These are phyloP conservation scores for Saccostrea echinata DNA, from an alignment of 1,140 invertebrate genomes.

Conservation along the genomic window DNA sequence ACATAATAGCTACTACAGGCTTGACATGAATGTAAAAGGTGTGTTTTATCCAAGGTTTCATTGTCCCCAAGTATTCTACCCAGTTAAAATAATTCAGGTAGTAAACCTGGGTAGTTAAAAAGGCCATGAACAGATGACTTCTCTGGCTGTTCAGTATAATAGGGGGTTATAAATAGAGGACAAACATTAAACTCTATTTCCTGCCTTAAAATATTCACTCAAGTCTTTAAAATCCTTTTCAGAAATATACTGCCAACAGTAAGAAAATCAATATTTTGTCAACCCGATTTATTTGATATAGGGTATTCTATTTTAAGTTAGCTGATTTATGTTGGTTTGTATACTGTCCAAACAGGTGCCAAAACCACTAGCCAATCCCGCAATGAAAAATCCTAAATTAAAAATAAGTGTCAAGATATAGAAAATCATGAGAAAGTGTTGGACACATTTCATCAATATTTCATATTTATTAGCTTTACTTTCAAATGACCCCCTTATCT, in stretches of 20 bases:
- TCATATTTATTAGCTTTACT: neutral
- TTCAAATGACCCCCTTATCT: neutral
- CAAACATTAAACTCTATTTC: constrained; percentile 14
- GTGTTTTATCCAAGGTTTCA: neutral
- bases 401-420: neutral
- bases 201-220: constrained; percentile 20
- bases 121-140: neutral
- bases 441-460: constrained; percentile 8
- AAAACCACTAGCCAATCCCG: constrained; percentile 11
- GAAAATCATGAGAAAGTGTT: constrained; percentile 16
- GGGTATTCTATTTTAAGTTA: neutral
- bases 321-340: constrained; percentile 7
- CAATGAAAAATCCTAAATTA: neutral
- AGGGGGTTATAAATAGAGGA: constrained; percentile 7
- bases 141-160: neutral
- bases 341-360: constrained; percentile 35
- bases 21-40: neutral
- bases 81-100: neutral
- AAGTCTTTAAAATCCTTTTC: constrained; percentile 35
- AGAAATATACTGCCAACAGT: constrained; percentile 23
- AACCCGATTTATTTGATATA: constrained; percentile 33
- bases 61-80: neutral
- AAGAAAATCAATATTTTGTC: constrained; percentile 39
- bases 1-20: constrained; percentile 6
- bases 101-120: constrained; percentile 3